A percentile compares a stretch with the other conserved stretches of the same genome.
These are phyloP conservation scores for Cotesia vestalis DNA, from an alignment of 1,140 invertebrate species.

Conservation along the genomic window DNA sequence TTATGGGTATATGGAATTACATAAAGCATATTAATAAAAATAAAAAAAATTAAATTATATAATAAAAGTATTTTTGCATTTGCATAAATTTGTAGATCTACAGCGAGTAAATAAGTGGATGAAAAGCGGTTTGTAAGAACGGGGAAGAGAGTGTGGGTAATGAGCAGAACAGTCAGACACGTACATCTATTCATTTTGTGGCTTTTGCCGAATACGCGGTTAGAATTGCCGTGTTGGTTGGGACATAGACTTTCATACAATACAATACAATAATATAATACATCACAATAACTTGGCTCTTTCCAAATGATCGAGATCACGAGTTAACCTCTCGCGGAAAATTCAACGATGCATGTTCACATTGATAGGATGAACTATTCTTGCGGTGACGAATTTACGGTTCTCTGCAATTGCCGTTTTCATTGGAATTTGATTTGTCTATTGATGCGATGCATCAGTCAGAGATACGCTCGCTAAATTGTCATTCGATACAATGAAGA, in stretches of 20 bases:
- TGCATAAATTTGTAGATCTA: background rate
- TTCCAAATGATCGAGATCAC: too few relatives aligned
- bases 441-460: slow-evolving; percentile 5
- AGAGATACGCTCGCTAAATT: background rate
- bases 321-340: background rate
- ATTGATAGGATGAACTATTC: background rate
- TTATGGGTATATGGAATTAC: too few relatives aligned
- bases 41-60: too few relatives aligned
- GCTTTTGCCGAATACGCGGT: background rate
- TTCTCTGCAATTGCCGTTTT: background rate
- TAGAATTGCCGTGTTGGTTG: background rate
- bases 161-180: background rate
- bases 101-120: background rate
- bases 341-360: slow-evolving; percentile 3
- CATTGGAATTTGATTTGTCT: background rate
- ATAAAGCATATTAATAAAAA: too few relatives aligned
- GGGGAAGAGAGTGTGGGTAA: background rate
- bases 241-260: too few relatives aligned
- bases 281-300: too few relatives aligned
- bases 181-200: background rate
- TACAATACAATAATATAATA: too few relatives aligned
- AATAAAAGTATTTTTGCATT: background rate
- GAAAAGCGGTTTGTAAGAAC: background rate
- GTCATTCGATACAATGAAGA: background rate
- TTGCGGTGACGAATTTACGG: background rate